Evolutionary conservation across 2,888 invertebrate genomes (phyloP), one percentile per base, ranked within the genome.

Genomic region (Macrosoma leucophasiata): DNA sequence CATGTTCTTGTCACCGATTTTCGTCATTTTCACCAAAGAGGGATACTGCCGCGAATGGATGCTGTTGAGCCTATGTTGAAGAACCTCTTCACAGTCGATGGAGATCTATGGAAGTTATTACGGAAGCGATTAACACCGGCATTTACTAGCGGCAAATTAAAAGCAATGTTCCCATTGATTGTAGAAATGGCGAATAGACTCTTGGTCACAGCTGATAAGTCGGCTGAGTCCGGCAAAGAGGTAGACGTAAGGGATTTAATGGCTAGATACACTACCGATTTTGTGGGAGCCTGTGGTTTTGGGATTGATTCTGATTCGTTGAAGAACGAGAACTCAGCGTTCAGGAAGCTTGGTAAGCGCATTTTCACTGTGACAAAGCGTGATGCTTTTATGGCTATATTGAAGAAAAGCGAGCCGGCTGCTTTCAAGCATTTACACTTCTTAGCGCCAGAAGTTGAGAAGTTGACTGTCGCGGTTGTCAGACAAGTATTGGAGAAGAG

Each of bases 131-230:
- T 67, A 9, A 60, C 63, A 4, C 60, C 67, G 1, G 50, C 56
- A 3, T 69, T 66, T 18, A 57, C 63, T 2, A 51, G 56, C 7
- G 55, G 47, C 1, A 50, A 51, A 23, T 19, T 67, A 0, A 67
- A 61, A 36, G 55, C 59, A 6, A 63, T 66, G 65, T 55, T 61
- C 17, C 57, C 62, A 3, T 32, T 60, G n/a, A 51, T 67, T 3
- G 43, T 58, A 14, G 48, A 57, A 15, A 55, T 55, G 27, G 45
- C 54, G 1, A 45, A 56, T 8, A 56, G 50, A 24, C 45, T 60
- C 10, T 33, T 53, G 4, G 37, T 33, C 1, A 46, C 62, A 20
- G 50, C 56, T 2, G 49, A 51, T 2, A 15, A 41, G 3, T 17
- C 49, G 2, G 42, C 48, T 0, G 46, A 55, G 8, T 33, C 36